These are phyloP conservation scores for Loripinus fragilis DNA, from an alignment of 2,888 invertebrate species.

Conservation along the genomic window DNA sequence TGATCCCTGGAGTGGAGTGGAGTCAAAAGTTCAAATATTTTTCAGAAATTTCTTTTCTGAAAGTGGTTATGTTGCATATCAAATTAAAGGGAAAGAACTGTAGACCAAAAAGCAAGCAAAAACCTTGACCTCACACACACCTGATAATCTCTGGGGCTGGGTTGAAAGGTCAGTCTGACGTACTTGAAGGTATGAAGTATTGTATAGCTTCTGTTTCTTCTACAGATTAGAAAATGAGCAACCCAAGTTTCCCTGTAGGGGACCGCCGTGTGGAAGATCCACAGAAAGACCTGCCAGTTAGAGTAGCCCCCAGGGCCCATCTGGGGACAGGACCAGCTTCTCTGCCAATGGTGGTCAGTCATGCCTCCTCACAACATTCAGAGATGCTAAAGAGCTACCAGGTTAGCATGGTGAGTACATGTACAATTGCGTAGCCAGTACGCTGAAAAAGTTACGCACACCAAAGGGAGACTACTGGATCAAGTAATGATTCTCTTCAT, in stretches of 20 bases:
- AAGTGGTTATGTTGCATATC: too few species aligned
- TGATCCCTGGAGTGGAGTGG: too few species aligned
- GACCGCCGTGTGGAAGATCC: conserved; percentile 41
- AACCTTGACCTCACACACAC: background rate
- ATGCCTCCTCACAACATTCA: conserved; percentile 3
- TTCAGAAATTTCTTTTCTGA: too few species aligned
- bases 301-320: conserved; percentile 39
- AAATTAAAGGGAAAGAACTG: too few species aligned
- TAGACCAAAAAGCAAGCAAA: background rate
- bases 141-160: background rate
- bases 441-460: too few species aligned
- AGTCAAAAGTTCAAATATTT: too few species aligned
- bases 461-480: too few species aligned
- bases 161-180: background rate
- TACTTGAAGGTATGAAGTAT: background rate
- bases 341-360: background rate
- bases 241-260: conserved; percentile 47
- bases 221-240: conserved; percentile 49
- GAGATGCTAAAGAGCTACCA: conserved; percentile 13
- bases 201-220: background rate
- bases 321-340: conserved; percentile 7
- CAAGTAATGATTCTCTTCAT: too few species aligned
- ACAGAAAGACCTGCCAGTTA: conserved; percentile 38
- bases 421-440: too few species aligned
- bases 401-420: conserved; percentile 4